Percentiles rank a stretch among this genome's conserved stretches.
Conservation (phyloP, 2,888 invertebrate genomes). For the Nymphalis c-album region DNA sequence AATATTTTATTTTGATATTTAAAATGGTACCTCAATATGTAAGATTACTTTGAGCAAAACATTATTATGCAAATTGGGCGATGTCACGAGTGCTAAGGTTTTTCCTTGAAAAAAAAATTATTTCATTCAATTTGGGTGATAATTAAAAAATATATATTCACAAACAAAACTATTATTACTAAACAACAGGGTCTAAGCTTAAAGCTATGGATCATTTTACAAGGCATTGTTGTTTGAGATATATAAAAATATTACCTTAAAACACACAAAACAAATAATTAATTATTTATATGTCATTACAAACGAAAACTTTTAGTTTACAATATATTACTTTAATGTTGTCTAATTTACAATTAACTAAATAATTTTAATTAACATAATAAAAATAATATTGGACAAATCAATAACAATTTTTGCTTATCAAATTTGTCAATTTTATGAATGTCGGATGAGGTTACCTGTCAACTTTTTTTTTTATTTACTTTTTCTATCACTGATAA, state of each 20-base stretch:
- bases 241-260: conserved; percentile 6
- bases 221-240: background rate
- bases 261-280: background rate
- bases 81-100: conserved; percentile 16
- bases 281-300: conserved; percentile 4
- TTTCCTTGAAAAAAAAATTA: conserved; percentile 12
- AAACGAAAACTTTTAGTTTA: conserved; percentile 13
- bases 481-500: conserved; percentile 41
- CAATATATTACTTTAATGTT: background rate
- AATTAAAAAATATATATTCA: background rate
- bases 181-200: background rate
- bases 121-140: background rate
- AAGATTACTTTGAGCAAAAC: no score
- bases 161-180: background rate
- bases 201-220: background rate
- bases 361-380: conserved; percentile 3
- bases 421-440: conserved; percentile 34
- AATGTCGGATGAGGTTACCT: conserved; percentile 56
- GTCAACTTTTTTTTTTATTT: conserved; percentile 58
- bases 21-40: no score
- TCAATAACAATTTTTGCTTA: conserved; percentile 52
- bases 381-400: conserved; percentile 24
- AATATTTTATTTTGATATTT: background rate
- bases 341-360: background rate
- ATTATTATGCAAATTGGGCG: background rate